Base-by-base conservation (phyloP, 2,888 invertebrate genomes). In the Drosophila picticornis region DNA sequence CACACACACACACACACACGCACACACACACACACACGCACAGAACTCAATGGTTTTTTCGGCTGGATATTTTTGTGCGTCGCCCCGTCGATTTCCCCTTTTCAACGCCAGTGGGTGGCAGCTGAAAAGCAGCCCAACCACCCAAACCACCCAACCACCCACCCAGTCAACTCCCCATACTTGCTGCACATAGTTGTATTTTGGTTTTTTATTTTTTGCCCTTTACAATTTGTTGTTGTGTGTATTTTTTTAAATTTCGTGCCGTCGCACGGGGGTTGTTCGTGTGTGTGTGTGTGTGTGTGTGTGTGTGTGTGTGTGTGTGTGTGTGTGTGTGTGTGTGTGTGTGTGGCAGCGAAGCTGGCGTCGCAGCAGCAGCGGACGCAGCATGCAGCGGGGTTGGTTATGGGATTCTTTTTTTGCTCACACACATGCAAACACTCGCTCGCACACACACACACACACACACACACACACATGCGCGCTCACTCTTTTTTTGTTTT, bases 301-400 rank as follows among this genome's bases (percentile, higher is more conserved):
- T 68, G 56, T 59, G 70, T 51, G 73, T 67, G 40, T 75, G 75
- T 70, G 43, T 72, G 57, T 61, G 62, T 68, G 56, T 62, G 77
- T 75, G 25, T 84, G 76, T 73, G 68, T 78, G 50, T 70, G 50
- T 77, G 53, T 56, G 56, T 68, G 56, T 62, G 61, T 78, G 56
- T 63, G 38, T 61, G 59, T 38, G 52, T 29, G 48, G 62, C 71
- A 66, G 74, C 60, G 77, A 40, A 11, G 80, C 43, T 34, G 52
- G 32, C 70, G 68, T 48, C 71, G 74, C 76, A 50, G 65, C 57
- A 46, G 77, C 81, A 56, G 80, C 57, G 61, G 69, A 72, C 59
- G 61, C 74, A 74, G 83, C 83, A 73, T 80, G 80, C 88, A 84
- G 81, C 82, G 84, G 87, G 90, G 91, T 88, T 87, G 87, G 79